Percentiles rank a stretch among this genome's conserved stretches.
Evolutionary conservation across 2,113 vertebrate genomes (phyloP).

Genomic region (Recurvirostra avosetta): DNA sequence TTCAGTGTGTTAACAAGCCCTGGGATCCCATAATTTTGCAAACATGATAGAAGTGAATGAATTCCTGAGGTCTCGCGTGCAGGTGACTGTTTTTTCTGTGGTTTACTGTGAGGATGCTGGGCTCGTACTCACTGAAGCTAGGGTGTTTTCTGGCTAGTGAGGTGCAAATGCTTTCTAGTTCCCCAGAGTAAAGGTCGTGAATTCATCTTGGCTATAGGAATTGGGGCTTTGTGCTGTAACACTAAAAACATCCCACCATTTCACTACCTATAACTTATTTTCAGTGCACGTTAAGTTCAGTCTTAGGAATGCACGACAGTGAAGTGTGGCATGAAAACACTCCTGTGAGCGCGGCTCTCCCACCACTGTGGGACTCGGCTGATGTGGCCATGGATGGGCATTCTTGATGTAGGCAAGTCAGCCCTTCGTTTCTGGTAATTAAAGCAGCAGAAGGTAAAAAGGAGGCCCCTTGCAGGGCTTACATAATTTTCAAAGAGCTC

Average conservation of each 20-base stretch:
- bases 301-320: not conserved
- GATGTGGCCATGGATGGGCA: not conserved
- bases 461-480: not conserved
- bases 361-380: not conserved
- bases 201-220: not conserved
- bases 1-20: not conserved
- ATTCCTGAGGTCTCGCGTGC: not conserved
- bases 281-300: not conserved
- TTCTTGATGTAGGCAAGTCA: not conserved
- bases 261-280: not conserved
- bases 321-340: not conserved
- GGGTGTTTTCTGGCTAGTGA: not conserved
- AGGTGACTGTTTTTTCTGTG: not conserved
- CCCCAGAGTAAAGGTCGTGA: not conserved
- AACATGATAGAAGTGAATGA: not conserved
- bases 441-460: constrained; percentile 6
- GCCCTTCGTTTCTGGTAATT: not conserved
- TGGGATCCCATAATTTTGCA: not conserved
- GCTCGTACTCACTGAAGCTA: not conserved
- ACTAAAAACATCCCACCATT: accelerated
- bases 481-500: not conserved
- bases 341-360: not conserved
- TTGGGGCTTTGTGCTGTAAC: not conserved
- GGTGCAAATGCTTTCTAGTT: not conserved
- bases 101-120: not conserved